Base-by-base conservation (phyloP, 37 sponge, comb jelly and placozoan genomes). In the Cliona cf. orientalis region DNA sequence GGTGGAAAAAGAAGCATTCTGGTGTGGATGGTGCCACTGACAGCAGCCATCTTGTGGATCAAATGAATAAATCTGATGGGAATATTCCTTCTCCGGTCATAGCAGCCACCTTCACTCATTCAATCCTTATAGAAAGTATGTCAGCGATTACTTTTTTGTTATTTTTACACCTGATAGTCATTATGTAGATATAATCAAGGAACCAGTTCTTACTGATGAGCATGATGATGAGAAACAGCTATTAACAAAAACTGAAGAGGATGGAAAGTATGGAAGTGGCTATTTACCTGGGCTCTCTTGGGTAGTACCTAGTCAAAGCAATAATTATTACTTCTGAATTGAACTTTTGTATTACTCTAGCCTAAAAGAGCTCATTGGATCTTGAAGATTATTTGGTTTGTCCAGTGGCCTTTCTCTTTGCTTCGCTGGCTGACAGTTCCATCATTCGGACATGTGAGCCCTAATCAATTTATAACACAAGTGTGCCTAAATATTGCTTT, bases 371-470 rank as follows among this genome's bases (percentile, higher is more conserved):
- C 73, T 14, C 68, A 91, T 45, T 57, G 88, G 5, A 38, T 80
- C 25, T 73, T 87, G n/a, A 93, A 93, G 84, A 67, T 92, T 2
- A 81, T 94, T 42, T 96, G 87, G 79, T 23, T 87, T 37, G 63
- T 96, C 21, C 93, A 96, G 79, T 87, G 78, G 80, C 96, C 96
- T 40, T 90, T 96, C 70, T 78, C 79, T 68, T 32, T 93, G 17
- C 85, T 96, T 60, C 76, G 94, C 5, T 96, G 96, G 96, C 28
- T 93, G 33, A 86, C 95, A 36, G 63, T 93, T 21, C 96, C 96
- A 53, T 85, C 94, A 17, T 92, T 90, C 44, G 81, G 58, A 35
- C 89, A 88, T 66, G 89, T 92, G 42, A 74, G 87, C 60, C 60
- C 28, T 29, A 25, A 25, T 59, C 60, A 25, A 3, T 59, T 9